A percentile compares a stretch with the other conserved stretches of the same genome.
phyloP scores from a whole-genome alignment of 1,140 invertebrate genomes.

The Diabrotica undecimpunctata region DNA sequence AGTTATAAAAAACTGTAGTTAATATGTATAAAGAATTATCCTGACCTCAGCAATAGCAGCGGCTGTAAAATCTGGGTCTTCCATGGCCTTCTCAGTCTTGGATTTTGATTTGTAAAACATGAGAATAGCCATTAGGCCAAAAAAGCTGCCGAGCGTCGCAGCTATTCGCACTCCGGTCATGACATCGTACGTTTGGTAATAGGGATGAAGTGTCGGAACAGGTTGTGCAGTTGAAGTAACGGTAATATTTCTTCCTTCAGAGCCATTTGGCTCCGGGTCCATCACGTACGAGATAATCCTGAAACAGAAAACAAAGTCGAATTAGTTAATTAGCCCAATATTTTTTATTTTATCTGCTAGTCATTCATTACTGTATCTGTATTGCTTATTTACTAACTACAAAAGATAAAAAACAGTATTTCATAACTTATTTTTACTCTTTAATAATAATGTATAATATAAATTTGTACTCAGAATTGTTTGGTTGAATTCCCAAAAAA shows the following conservation, averaged over 20 bases:
- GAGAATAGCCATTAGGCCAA: conserved; percentile 80
- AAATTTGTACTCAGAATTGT: too few relatives aligned
- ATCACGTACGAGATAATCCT: conserved; percentile 37
- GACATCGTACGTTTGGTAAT: conserved; percentile 85
- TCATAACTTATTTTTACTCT: too few relatives aligned
- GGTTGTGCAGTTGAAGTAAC: conserved; percentile 51
- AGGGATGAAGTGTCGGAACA: conserved; percentile 41
- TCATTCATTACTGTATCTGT: too few relatives aligned
- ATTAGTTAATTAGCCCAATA: neutral
- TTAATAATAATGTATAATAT: too few relatives aligned
- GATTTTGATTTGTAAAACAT: conserved; percentile 83
- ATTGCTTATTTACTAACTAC: too few relatives aligned
- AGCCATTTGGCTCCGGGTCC: conserved; percentile 37
- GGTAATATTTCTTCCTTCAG: conserved; percentile 32
- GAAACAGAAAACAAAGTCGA: conserved; percentile 13
- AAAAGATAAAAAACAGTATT: too few relatives aligned
- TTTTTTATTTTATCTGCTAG: too few relatives aligned
- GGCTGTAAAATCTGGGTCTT: conserved; percentile 63
- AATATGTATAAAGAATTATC: neutral
- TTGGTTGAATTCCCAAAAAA: too few relatives aligned
- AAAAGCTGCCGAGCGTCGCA: conserved; percentile 82
- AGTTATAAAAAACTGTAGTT: too few relatives aligned
- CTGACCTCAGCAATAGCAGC: conserved; percentile 70
- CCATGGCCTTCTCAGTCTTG: conserved; percentile 65
- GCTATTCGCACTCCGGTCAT: conserved; percentile 88